Conservation (phyloP, 2,888 invertebrate species). For the Clanis bilineata region DNA sequence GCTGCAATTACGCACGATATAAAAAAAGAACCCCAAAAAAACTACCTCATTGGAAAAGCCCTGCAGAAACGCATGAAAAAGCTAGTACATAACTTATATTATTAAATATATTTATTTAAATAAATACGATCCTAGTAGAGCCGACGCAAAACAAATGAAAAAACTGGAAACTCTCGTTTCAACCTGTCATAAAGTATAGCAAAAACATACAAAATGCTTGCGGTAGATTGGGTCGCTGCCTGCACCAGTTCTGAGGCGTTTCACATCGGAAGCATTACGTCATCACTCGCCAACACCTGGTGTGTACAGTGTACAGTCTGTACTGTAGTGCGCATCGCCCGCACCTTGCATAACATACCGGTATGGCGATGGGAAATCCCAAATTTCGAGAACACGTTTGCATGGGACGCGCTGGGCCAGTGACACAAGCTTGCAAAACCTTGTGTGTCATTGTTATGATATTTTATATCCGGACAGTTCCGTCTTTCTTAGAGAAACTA, state of each 20-base stretch:
- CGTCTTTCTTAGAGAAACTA: too few relatives aligned
- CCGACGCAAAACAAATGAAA: too few relatives aligned
- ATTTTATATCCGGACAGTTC: too few relatives aligned
- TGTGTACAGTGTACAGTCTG: too few relatives aligned
- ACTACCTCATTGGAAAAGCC: too few relatives aligned
- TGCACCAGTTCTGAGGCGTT: slow-evolving; percentile 3
- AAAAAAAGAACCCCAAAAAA: too few relatives aligned
- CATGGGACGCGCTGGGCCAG: slow-evolving; percentile 1
- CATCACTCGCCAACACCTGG: neutral
- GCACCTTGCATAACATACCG: slow-evolving; percentile 5
- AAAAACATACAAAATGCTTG: neutral
- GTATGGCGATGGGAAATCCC: slow-evolving; percentile 2
- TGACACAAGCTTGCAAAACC: neutral
- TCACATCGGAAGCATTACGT: slow-evolving; percentile 12
- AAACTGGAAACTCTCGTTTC: too few relatives aligned
- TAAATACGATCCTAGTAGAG: too few relatives aligned
- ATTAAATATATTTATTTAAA: too few relatives aligned
- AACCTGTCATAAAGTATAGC: neutral
- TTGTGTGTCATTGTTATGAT: neutral
- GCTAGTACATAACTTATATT: too few relatives aligned
- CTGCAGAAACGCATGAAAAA: too few relatives aligned
- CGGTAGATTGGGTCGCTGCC: neutral
- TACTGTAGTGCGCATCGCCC: neutral
- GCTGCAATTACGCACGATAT: too few relatives aligned
- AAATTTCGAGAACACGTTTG: slow-evolving; percentile 8